phyloP scores from a whole-genome alignment of 1,140 invertebrate species.

The Chironomus striatipennis region DNA sequence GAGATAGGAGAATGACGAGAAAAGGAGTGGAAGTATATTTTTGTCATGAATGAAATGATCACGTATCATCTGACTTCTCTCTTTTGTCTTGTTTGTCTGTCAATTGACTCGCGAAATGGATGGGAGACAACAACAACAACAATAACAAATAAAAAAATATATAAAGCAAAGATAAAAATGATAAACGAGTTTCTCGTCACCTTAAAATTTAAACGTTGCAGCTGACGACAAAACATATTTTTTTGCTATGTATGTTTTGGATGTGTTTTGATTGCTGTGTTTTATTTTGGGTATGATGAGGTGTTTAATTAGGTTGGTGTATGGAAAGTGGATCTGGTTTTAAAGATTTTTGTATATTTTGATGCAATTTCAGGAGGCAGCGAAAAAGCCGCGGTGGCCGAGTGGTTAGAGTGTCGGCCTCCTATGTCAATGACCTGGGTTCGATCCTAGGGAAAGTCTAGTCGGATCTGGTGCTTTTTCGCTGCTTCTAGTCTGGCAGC shows the following conservation, averaged over 20 bases:
- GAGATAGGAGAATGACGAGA: background rate
- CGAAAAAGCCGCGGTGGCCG: no score
- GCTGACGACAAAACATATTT: background rate
- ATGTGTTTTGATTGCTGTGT: no score
- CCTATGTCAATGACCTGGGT: no score
- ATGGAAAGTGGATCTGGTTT: no score
- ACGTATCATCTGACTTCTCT: background rate
- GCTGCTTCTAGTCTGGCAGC: no score
- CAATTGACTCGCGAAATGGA: background rate
- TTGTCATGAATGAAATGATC: slow-evolving; percentile 8
- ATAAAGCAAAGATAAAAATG: background rate
- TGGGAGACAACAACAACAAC: background rate
- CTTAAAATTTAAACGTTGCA: background rate
- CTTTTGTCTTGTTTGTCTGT: slow-evolving; percentile 7
- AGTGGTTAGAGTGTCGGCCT: no score
- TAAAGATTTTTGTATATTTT: no score
- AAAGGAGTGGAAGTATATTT: background rate
- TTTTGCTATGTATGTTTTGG: background rate
- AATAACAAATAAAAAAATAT: background rate
- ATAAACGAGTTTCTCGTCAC: background rate
- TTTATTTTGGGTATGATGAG: no score
- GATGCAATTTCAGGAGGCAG: no score
- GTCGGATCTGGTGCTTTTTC: no score
- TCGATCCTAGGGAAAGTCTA: no score
- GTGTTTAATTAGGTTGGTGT: no score